These are phyloP conservation scores for Ceraclea dissimilis DNA, from an alignment of 2,888 invertebrate species.

Conservation along the genomic window DNA sequence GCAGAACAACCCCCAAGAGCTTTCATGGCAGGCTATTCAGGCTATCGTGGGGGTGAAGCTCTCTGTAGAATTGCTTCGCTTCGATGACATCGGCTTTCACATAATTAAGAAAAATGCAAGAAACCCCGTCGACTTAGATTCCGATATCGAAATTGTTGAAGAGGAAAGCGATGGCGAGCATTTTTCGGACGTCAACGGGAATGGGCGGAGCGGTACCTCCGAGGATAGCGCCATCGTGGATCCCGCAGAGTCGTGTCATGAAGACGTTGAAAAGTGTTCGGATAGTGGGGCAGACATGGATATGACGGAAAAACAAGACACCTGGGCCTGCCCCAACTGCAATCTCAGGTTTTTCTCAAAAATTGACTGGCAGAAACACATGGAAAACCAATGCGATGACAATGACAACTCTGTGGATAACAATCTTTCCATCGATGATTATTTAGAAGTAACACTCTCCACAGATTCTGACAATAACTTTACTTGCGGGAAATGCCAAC, in stretches of 20 bases:
- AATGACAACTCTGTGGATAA: slow-evolving; percentile 46
- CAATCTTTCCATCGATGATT: slow-evolving; percentile 48
- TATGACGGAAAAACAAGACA: slow-evolving; percentile 28
- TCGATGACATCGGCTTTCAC: slow-evolving; percentile 48
- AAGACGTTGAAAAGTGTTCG: slow-evolving; percentile 24
- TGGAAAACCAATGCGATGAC: slow-evolving; percentile 39
- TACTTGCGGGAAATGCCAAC: slow-evolving; percentile 45
- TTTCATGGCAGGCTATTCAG: slow-evolving; percentile 53
- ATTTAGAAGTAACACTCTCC: slow-evolving; percentile 46
- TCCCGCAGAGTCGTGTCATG: slow-evolving; percentile 9
- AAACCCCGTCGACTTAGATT: slow-evolving; percentile 46
- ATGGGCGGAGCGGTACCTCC: slow-evolving; percentile 41
- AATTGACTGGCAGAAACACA: slow-evolving; percentile 30
- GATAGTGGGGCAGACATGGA: slow-evolving; percentile 42
- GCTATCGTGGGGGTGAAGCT: slow-evolving; percentile 51
- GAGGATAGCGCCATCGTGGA: slow-evolving; percentile 15
- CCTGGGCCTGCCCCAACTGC: slow-evolving; percentile 28
- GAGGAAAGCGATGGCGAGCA: slow-evolving; percentile 32
- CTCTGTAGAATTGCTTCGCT: slow-evolving; percentile 46
- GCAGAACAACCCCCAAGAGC: slow-evolving; percentile 54
- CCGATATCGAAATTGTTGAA: slow-evolving; percentile 48
- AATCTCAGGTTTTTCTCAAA: slow-evolving; percentile 15
- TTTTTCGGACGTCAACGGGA: slow-evolving; percentile 28
- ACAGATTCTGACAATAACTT: slow-evolving; percentile 49
- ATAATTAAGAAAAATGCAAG: slow-evolving; percentile 43